Evolutionary conservation across 2,113 vertebrate species (phyloP).

Genomic region (Festucalex cinctus): DNA sequence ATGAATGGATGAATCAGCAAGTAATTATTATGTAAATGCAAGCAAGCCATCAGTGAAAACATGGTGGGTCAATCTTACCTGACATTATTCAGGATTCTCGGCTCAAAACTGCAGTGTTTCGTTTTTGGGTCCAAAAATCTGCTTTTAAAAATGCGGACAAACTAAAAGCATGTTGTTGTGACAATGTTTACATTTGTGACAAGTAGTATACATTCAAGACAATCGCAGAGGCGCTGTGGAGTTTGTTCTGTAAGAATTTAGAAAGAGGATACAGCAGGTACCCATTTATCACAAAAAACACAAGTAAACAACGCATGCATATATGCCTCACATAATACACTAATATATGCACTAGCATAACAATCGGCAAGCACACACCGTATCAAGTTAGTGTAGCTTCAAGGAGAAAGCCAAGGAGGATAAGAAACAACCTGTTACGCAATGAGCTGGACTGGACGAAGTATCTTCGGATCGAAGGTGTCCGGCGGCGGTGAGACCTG

Average conservation of each 20-base stretch:
- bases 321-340: not conserved
- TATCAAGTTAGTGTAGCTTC: not conserved
- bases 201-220: not conserved
- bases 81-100: conserved; percentile 13
- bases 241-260: not conserved
- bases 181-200: not conserved
- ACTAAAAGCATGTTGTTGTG: not conserved
- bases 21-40: not conserved
- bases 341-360: not conserved
- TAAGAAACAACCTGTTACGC: not conserved
- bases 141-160: not conserved
- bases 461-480: not conserved
- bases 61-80: conserved; percentile 25
- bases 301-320: not conserved
- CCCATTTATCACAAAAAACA: not conserved
- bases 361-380: not conserved
- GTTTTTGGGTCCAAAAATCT: not conserved
- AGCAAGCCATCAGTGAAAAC: not conserved
- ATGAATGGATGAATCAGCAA: not conserved
- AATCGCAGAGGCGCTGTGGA: not conserved
- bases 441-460: not conserved
- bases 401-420: not conserved
- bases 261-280: no score
- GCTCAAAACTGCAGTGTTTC: not conserved
- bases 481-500: not conserved